phyloP scores from a whole-genome alignment of 2,113 vertebrate species.

The Daubentonia madagascariensis region DNA sequence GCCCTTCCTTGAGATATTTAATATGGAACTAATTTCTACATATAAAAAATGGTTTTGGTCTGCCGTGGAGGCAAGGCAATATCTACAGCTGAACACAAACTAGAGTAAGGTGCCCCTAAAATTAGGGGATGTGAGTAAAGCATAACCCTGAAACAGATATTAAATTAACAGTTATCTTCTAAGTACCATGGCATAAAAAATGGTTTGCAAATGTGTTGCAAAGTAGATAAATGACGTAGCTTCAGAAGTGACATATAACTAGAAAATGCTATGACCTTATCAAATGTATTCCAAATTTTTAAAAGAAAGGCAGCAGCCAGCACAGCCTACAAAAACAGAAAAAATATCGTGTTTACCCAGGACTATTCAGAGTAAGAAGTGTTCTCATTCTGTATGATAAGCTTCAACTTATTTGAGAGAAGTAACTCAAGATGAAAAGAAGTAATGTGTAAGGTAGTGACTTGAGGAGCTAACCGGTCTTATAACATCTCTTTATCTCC shows the following conservation, averaged over 20 bases:
- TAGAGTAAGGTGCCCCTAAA: neutral
- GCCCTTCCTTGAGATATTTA: neutral
- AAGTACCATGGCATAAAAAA: neutral
- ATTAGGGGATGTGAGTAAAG: neutral
- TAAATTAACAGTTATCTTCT: constrained; percentile 15
- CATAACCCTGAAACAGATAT: neutral
- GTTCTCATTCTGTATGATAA: neutral
- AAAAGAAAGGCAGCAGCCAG: constrained; percentile 27
- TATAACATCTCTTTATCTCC: neutral
- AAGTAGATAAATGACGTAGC: neutral
- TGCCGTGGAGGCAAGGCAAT: neutral
- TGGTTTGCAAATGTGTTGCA: neutral
- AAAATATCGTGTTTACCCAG: neutral
- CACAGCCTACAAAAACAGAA: constrained; percentile 16
- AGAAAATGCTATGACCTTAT: constrained; percentile 23
- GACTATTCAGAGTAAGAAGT: neutral
- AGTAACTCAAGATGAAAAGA: constrained; percentile 24
- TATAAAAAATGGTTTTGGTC: neutral
- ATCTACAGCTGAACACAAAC: neutral
- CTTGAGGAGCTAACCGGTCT: neutral
- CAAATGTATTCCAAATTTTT: constrained; percentile 34
- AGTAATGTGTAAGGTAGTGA: neutral
- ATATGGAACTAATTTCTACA: neutral
- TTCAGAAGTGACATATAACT: neutral
- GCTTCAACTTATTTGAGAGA: neutral